Conservation (phyloP, 2,888 invertebrate genomes). For the Eucriotettix oculatus region DNA sequence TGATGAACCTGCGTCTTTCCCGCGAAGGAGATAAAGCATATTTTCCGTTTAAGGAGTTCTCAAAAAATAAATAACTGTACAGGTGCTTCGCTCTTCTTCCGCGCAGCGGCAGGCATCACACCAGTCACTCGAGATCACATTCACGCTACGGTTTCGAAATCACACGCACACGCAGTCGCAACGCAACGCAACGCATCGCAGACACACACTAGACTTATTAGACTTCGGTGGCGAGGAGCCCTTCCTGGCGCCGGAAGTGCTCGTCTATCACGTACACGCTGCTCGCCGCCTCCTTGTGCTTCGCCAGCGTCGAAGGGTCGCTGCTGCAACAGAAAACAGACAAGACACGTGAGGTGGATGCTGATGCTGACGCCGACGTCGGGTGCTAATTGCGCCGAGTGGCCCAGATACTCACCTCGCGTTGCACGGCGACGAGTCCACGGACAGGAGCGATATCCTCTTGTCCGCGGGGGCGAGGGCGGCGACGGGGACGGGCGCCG, state of each 20-base stretch:
- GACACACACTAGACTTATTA: slow-evolving; percentile 29
- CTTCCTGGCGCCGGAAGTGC: slow-evolving; percentile 46
- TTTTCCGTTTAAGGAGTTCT: slow-evolving; percentile 9
- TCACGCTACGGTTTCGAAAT: background rate
- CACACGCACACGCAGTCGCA: background rate
- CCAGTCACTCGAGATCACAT: background rate
- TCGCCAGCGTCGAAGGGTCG: slow-evolving; percentile 14
- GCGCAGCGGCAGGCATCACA: background rate
- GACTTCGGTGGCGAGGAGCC: slow-evolving; percentile 54
- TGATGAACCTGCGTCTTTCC: slow-evolving; percentile 1
- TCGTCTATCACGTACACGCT: slow-evolving; percentile 60
- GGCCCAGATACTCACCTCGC: slow-evolving; percentile 23
- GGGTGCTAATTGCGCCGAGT: no score
- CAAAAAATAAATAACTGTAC: slow-evolving; percentile 14
- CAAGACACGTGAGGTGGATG: no score
- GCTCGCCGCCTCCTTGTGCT: slow-evolving; percentile 16
- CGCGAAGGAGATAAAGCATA: slow-evolving; percentile 5
- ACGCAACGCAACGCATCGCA: background rate
- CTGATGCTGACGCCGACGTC: no score
- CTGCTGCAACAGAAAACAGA: slow-evolving; percentile 22
- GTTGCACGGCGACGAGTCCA: slow-evolving; percentile 19
- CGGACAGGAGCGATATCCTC: slow-evolving; percentile 26
- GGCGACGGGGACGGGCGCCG: slow-evolving; percentile 31
- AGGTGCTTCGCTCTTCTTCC: slow-evolving; percentile 7
- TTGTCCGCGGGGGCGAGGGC: slow-evolving; percentile 19